Evolutionary conservation across 2,888 invertebrate species (phyloP), one percentile per base, ranked within the genome.

Genomic region (Tipula confusa): DNA sequence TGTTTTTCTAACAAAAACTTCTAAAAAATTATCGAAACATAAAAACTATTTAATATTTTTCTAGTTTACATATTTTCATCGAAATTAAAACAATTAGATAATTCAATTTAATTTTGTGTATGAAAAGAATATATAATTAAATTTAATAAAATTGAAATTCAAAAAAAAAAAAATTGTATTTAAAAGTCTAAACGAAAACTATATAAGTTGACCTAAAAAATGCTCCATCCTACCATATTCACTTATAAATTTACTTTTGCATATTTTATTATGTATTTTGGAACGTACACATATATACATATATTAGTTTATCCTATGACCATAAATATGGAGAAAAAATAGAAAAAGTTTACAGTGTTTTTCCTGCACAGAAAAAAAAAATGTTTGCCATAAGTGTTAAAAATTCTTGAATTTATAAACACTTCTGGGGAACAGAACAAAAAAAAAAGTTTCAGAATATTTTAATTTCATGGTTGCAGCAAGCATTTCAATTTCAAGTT

Each of bases 331-430:
- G 11, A 64, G 64, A 64, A 64, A 43, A n/a, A 43, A 43, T n/a
- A 43, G 0, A 24, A 64, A 64, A 18, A 64, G 18, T 64, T 64
- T 64, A 64, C 24, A 24, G 64, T 9, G 24, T 64, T 64, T 43
- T 64, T 64, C 24, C 18, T 18, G 24, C 9, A 24, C 6, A 33
- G 7, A 33, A 33, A 33, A 33, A 64, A 43, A 64, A 13, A 2
- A 9, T 64, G 13, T 43, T 43, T 64, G 64, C 64, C 64, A 64
- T 9, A 64, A 64, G 64, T 64, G 64, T 64, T 64, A 64, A 64
- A 64, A 64, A 64, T 64, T 64, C 64, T 64, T 64, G 64, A 64
- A 64, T 64, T 64, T 64, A 64, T 64, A 64, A 64, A 64, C 24
- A 64, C 64, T 64, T 64, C 9, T 24, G 64, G 64, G 64, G 64